Conservation (phyloP, 2,888 invertebrate species). For the Drosophila fungiperda region DNA sequence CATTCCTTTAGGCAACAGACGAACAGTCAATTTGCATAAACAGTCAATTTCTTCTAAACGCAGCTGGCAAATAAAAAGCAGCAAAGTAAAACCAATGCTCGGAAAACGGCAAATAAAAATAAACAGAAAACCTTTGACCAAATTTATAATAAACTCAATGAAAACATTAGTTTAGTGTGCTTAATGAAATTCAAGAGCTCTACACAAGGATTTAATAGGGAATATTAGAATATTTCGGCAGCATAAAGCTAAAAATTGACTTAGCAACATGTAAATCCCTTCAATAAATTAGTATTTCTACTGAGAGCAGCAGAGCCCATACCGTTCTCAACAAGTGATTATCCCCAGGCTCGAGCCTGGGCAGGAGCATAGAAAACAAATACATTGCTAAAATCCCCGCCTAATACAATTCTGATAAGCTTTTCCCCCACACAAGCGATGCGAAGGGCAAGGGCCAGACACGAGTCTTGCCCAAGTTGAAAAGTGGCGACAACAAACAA, state of each 20-base stretch:
- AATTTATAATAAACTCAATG: constrained; percentile 26
- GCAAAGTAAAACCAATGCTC: constrained; percentile 8
- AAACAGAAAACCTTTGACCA: not conserved
- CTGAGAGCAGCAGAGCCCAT: not conserved
- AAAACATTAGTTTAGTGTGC: not conserved
- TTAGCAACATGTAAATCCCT: constrained; percentile 8
- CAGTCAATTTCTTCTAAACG: constrained; percentile 18
- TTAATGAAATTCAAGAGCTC: not conserved
- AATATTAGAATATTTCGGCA: constrained; percentile 1
- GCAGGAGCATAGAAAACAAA: constrained; percentile 30
- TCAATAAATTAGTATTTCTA: constrained; percentile 9
- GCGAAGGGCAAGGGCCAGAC: constrained; percentile 67
- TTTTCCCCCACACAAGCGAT: constrained; percentile 14
- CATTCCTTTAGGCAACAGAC: constrained; percentile 31
- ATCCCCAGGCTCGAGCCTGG: constrained; percentile 20
- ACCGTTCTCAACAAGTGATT: constrained; percentile 40
- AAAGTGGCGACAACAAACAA: constrained; percentile 34
- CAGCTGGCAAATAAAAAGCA: constrained; percentile 43
- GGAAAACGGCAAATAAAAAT: not conserved
- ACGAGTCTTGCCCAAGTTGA: constrained; percentile 35
- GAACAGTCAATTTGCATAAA: constrained; percentile 55
- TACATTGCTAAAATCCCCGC: constrained; percentile 41
- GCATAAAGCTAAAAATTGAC: constrained; percentile 15
- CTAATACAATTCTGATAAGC: constrained; percentile 58
- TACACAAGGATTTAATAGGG: not conserved